phyloP scores from a whole-genome alignment of 2,113 vertebrate genomes.

The Prionailurus bengalensis region DNA sequence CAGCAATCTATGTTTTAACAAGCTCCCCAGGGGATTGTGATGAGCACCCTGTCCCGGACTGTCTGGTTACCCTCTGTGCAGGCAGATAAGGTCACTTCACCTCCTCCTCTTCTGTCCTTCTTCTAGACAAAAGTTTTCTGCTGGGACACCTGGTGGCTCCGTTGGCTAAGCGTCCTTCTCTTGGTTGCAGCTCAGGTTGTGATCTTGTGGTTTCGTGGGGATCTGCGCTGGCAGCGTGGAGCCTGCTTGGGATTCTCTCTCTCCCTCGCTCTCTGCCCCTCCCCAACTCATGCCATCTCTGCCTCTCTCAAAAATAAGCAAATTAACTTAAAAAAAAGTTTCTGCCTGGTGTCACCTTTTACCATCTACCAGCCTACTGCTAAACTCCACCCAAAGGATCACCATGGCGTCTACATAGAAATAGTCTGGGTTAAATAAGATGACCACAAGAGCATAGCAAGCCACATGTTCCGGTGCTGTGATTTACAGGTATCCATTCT shows the following conservation, averaged over 20 bases:
- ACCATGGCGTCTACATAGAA: background rate
- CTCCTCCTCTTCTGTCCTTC: background rate
- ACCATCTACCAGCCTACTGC: background rate
- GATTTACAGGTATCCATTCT: background rate
- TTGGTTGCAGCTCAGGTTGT: no score
- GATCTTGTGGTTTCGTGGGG: no score
- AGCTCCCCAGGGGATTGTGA: background rate
- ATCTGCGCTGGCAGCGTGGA: no score
- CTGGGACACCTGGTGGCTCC: no score
- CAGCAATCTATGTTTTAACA: background rate
- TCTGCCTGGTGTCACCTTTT: background rate
- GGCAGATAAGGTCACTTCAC: background rate
- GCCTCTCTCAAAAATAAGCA: no score
- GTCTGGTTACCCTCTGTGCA: background rate
- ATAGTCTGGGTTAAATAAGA: background rate
- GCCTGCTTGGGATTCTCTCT: no score
- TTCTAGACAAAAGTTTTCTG: background rate
- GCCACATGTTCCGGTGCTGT: background rate
- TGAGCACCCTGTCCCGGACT: background rate
- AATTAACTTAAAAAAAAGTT: background rate
- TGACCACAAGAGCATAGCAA: accelerated
- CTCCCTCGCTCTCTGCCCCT: no score
- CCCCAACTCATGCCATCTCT: no score
- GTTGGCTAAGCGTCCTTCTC: no score
- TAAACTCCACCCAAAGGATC: background rate